Conservation (phyloP, 92 coral and sea anemone species). For the Hydrozoanthus gracilis region DNA sequence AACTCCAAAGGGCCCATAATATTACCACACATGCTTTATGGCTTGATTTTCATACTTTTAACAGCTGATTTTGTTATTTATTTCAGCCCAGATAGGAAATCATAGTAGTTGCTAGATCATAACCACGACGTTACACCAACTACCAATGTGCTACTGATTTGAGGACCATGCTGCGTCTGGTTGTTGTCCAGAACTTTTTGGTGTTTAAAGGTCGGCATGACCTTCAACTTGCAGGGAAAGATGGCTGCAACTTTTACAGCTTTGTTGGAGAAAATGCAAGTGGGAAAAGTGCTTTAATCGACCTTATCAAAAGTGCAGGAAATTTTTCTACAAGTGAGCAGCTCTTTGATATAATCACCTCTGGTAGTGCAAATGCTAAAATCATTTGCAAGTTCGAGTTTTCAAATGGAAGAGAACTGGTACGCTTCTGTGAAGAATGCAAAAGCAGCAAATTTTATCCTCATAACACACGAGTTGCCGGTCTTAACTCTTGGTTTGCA, state of each 20-base stretch:
- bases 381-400: conserved; percentile 86
- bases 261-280: conserved; percentile 94
- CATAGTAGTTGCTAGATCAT: too few relatives aligned
- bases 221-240: conserved; percentile 66
- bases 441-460: conserved; percentile 51
- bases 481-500: conserved; percentile 92
- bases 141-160: too few relatives aligned
- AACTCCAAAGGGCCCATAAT: too few relatives aligned
- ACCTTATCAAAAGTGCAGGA: conserved; percentile 88
- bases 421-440: conserved; percentile 54
- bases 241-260: conserved; percentile 72
- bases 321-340: conserved; percentile 80
- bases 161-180: conserved; percentile 75
- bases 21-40: too few relatives aligned
- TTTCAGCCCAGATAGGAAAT: too few relatives aligned
- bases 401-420: conserved; percentile 66
- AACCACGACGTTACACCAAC: too few relatives aligned
- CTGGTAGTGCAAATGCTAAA: conserved; percentile 58
- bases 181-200: conserved; percentile 86
- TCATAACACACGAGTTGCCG: conserved; percentile 58
- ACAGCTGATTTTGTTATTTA: too few relatives aligned
- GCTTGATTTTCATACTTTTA: too few relatives aligned
- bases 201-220: conserved; percentile 84
- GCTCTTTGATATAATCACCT: conserved; percentile 70
- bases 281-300: conserved; percentile 92